Evolutionary conservation across 1,140 invertebrate genomes (phyloP).

Genomic region (Bombus superbus): DNA sequence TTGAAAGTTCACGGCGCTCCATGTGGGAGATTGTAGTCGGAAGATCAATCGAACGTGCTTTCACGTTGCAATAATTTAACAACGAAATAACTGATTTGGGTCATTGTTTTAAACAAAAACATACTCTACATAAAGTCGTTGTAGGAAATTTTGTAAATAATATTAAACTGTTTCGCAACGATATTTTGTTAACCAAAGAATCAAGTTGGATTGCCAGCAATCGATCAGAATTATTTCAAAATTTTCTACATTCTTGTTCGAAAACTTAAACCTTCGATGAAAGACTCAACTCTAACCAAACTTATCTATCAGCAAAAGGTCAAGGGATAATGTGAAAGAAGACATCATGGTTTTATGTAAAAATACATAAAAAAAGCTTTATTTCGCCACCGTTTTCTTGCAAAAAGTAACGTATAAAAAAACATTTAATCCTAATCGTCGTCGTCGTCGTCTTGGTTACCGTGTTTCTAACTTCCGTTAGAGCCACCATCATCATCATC

Average conservation of each 20-base stretch:
- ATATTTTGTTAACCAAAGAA: too few species aligned
- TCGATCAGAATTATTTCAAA: background rate
- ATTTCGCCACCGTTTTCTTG: slow-evolving; percentile 84
- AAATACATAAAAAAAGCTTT: slow-evolving; percentile 84
- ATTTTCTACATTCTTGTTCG: background rate
- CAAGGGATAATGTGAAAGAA: background rate
- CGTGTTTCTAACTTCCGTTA: slow-evolving; percentile 66
- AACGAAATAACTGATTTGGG: background rate
- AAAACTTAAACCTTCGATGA: background rate
- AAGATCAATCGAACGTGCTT: background rate
- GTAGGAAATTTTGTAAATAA: background rate
- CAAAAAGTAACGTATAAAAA: slow-evolving; percentile 82
- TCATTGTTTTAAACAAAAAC: background rate
- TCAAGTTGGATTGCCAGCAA: too few species aligned
- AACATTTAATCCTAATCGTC: slow-evolving; percentile 62
- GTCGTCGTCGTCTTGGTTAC: slow-evolving; percentile 48
- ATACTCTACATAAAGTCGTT: too few species aligned
- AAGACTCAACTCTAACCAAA: background rate
- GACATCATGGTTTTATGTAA: slow-evolving; percentile 76
- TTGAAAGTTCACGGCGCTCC: slow-evolving; percentile 5
- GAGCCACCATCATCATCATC: slow-evolving; percentile 46
- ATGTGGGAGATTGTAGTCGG: background rate
- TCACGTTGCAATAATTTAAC: background rate
- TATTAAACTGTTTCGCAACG: background rate
- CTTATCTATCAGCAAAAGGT: too few species aligned